A percentile compares a stretch with the other conserved stretches of the same genome.
phyloP scores from a whole-genome alignment of 2,113 vertebrate genomes.

The Thunnus thynnus region DNA sequence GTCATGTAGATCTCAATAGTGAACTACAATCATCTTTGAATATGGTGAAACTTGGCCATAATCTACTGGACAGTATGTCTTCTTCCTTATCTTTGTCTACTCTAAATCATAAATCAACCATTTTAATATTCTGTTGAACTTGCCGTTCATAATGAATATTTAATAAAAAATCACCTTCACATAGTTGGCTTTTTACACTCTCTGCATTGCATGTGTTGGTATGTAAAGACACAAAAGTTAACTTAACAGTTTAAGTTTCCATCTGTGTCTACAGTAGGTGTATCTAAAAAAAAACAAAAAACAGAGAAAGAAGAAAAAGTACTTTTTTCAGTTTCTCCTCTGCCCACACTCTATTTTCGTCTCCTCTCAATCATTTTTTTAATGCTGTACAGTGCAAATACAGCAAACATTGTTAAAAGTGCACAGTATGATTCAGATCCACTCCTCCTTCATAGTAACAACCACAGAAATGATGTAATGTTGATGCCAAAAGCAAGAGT shows the following conservation, averaged over 20 bases:
- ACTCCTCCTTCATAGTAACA: slow-evolving; percentile 21
- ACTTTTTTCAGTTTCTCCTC: slow-evolving; percentile 27
- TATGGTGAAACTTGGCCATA: no score
- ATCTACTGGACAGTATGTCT: no score
- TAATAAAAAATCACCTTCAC: accelerated
- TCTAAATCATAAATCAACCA: no score
- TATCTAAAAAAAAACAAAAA: slow-evolving; percentile 1
- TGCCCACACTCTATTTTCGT: slow-evolving; percentile 21
- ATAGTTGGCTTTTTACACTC: background rate
- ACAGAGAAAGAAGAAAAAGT: slow-evolving; percentile 15
- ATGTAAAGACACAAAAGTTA: background rate
- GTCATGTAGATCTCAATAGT: no score
- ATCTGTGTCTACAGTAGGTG: background rate
- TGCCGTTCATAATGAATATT: no score
- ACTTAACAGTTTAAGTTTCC: background rate
- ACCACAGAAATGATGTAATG: background rate
- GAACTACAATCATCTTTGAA: no score
- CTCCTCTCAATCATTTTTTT: background rate
- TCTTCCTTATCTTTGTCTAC: no score
- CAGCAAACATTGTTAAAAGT: background rate
- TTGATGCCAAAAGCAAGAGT: slow-evolving; percentile 11
- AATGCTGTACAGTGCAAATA: background rate
- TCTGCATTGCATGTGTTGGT: background rate
- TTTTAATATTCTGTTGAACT: no score
- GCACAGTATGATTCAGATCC: slow-evolving; percentile 15